Conservation (phyloP, 2,888 invertebrate species). For the Entomobrya multifasciata region DNA sequence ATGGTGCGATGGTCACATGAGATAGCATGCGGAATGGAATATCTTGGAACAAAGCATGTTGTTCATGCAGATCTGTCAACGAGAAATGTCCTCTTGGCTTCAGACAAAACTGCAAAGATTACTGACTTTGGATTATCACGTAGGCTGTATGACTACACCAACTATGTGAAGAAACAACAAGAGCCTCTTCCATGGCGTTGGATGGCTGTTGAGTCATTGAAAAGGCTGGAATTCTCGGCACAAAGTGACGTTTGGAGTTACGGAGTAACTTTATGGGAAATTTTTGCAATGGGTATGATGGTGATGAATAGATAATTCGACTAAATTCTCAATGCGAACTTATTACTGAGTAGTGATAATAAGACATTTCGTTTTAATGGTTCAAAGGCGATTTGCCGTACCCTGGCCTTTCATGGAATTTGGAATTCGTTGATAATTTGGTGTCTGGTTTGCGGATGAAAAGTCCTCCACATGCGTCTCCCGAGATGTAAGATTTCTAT, state of each 20-base stretch:
- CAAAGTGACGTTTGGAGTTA: constrained; percentile 48
- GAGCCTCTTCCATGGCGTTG: constrained; percentile 57
- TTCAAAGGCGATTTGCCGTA: constrained; percentile 59
- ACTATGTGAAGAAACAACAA: constrained; percentile 59
- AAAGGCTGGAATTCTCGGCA: constrained; percentile 23
- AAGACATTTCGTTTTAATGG: not conserved
- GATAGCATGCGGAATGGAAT: constrained; percentile 59
- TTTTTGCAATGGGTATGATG: constrained; percentile 47
- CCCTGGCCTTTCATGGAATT: constrained; percentile 64
- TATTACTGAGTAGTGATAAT: too few species aligned
- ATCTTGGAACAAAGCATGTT: constrained; percentile 19
- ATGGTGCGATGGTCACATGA: constrained; percentile 63
- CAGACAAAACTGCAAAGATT: constrained; percentile 47
- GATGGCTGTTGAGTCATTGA: constrained; percentile 55
- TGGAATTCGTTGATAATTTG: constrained; percentile 60
- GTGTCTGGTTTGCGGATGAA: constrained; percentile 58
- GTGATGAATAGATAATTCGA: not conserved
- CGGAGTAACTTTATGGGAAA: constrained; percentile 53
- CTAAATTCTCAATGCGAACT: too few species aligned
- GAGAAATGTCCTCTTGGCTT: constrained; percentile 44
- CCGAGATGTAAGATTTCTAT: constrained; percentile 27
- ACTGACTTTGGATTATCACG: constrained; percentile 59
- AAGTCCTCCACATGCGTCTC: constrained; percentile 41
- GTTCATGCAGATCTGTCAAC: constrained; percentile 59
- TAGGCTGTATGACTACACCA: constrained; percentile 57